Conservation (phyloP, 1,140 invertebrate species). For the Achroia grisella region DNA sequence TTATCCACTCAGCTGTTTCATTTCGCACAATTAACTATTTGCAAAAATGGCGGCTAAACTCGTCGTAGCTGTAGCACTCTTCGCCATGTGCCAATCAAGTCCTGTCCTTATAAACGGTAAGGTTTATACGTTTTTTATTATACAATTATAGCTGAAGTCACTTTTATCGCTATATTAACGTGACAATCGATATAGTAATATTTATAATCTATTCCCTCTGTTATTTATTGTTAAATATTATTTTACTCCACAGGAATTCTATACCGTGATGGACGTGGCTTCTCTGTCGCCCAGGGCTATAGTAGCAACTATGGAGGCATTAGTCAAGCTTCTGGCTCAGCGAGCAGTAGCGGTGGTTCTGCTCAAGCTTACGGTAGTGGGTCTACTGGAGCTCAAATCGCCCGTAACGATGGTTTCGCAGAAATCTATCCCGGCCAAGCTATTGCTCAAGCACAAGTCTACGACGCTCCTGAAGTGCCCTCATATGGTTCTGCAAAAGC, state of each 20-base stretch:
- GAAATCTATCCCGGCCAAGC: constrained; percentile 36
- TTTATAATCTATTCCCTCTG: too few relatives aligned
- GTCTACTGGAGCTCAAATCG: constrained; percentile 10
- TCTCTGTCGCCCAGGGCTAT: constrained; percentile 39
- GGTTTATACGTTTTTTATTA: constrained; percentile 6
- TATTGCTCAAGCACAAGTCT: constrained; percentile 40
- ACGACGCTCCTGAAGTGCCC: constrained; percentile 20
- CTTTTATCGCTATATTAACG: too few relatives aligned
- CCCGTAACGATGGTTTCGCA: constrained; percentile 13
- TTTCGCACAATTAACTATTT: constrained; percentile 21
- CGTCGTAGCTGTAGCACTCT: constrained; percentile 38
- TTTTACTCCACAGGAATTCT: constrained; percentile 25
- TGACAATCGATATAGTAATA: too few relatives aligned
- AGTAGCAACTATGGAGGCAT: constrained; percentile 25
- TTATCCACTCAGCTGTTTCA: constrained; percentile 46
- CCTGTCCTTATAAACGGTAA: constrained; percentile 52
- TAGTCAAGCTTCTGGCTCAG: constrained; percentile 25
- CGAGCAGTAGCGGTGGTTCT: constrained; percentile 29
- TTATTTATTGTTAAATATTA: too few relatives aligned
- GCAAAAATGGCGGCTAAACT: constrained; percentile 51
- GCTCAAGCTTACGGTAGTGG: constrained; percentile 39
- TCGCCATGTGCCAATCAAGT: constrained; percentile 39
- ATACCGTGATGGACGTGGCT: constrained; percentile 49
- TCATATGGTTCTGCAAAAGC: constrained; percentile 35
- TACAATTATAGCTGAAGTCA: too few relatives aligned